A percentile compares a stretch with the other conserved stretches of the same genome.
Evolutionary conservation across 2,797 vertebrate species (phyloP).

Genomic region (Choloepus didactylus): DNA sequence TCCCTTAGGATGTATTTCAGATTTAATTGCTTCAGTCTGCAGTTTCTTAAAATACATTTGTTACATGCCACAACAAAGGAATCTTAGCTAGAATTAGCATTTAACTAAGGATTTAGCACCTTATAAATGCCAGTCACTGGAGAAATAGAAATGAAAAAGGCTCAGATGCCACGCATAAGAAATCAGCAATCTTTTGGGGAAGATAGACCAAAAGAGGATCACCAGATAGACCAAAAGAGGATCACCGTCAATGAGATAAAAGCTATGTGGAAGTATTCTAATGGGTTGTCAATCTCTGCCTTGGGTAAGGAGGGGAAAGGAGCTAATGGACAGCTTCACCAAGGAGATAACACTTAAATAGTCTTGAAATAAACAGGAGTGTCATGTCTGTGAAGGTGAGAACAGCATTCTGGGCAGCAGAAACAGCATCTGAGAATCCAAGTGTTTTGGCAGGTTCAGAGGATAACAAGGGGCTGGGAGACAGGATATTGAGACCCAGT

Average conservation of each 20-base stretch:
- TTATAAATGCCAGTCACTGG: background rate
- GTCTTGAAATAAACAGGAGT: background rate
- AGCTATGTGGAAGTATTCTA: fast-evolving
- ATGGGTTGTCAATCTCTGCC: background rate
- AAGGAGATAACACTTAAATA: background rate
- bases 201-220: background rate
- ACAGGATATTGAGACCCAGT: fast-evolving
- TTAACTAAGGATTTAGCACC: background rate
- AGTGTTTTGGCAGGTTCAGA: background rate
- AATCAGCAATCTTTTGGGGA: background rate
- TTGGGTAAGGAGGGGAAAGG: background rate
- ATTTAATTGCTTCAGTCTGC: background rate
- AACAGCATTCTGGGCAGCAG: background rate
- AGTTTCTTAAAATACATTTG: background rate
- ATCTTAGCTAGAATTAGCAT: background rate
- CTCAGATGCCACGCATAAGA: background rate
- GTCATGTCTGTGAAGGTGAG: background rate
- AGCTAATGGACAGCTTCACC: background rate
- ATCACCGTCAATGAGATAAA: background rate
- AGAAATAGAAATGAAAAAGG: background rate
- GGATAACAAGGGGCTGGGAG: background rate
- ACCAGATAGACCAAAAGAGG: background rate
- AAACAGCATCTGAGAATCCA: fast-evolving
- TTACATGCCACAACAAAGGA: background rate
- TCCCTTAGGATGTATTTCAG: background rate